A percentile compares a stretch with the other conserved stretches of the same genome.
Evolutionary conservation across 2,888 invertebrate genomes (phyloP).

Genomic region (Pseudanteris insignis): DNA sequence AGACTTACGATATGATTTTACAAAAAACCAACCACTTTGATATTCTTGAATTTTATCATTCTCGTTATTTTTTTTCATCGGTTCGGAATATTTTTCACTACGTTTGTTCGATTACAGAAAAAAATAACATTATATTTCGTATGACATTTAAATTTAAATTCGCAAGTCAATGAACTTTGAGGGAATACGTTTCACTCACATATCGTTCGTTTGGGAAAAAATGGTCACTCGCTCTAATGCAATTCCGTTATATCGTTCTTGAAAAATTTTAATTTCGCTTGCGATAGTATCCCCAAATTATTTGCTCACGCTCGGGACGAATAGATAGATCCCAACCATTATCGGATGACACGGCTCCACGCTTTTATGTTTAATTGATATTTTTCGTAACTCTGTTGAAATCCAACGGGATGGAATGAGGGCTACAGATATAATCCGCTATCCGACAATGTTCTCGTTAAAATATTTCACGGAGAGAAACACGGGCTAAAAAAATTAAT

Average conservation of each 20-base stretch:
- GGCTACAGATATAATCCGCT: slow-evolving; percentile 59
- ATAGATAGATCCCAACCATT: slow-evolving; percentile 56
- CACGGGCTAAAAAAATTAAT: slow-evolving; percentile 38
- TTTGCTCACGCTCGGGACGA: slow-evolving; percentile 37
- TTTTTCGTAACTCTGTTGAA: slow-evolving; percentile 65
- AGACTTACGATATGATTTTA: no score
- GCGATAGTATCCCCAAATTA: slow-evolving; percentile 41
- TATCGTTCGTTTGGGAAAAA: slow-evolving; percentile 21
- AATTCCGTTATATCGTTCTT: slow-evolving; percentile 34
- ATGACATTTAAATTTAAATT: no score
- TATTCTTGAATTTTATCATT: no score
- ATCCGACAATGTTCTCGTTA: slow-evolving; percentile 60
- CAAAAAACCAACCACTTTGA: no score
- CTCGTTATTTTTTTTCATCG: no score
- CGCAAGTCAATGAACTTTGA: slow-evolving; percentile 5
- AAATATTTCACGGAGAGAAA: slow-evolving; percentile 52
- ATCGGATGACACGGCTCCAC: slow-evolving; percentile 65
- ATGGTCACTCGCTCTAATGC: slow-evolving; percentile 23
- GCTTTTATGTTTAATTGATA: slow-evolving; percentile 67
- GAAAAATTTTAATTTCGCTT: slow-evolving; percentile 39
- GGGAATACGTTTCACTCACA: slow-evolving; percentile 19
- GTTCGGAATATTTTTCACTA: no score
- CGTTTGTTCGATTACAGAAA: no score
- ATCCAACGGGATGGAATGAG: slow-evolving; percentile 52
- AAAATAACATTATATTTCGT: no score